Evolutionary conservation across 2,113 vertebrate species (phyloP), one percentile per base, ranked within the genome.

Genomic region (Oncorhynchus keta): DNA sequence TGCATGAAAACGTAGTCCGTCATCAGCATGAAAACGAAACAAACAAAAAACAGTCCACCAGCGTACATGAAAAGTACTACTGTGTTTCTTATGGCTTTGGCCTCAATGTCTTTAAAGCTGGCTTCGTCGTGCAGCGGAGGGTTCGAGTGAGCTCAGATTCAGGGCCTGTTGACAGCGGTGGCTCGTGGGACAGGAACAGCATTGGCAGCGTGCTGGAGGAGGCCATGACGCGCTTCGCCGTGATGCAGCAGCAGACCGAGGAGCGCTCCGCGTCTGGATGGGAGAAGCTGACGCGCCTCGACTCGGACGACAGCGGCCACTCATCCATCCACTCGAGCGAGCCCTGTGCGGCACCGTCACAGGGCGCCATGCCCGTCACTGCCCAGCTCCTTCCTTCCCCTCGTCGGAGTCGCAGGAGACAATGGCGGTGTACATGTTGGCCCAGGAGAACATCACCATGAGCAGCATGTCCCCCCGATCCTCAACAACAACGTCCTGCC

Each of bases 61-160:
- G 85, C 81, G 77, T 88, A 87, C 88, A 90, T 92, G 87, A 91
- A 39, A 39, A 68, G 79, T 92, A 84, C 89, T 73, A 89, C 89
- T 93, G 84, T 91, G 66, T 92, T 93, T 90, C 95, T 95, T 94
- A 96, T 93, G 93, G 95, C 92, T 95, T 39, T 96, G 95, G 95
- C 94, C 95, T 96, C 95, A 95, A 87, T 97, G 95, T 97, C 93
- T 98, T 97, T 97, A 95, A 97, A 97, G 95, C 95, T 97, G 94
- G 89, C 95, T 95, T 95, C 92, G 89, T 94, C 92, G 86, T 93
- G 93, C 94, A 93, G 92, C 94, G 93, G 94, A 90, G 93, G 92
- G 93, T 94, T 94, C 94, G 95, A 94, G 87, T 88, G 68, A 91
- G 92, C 93, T 91, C 93, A 95, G 93, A 95, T 95, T 91, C 93